Conservation (phyloP, 2,797 vertebrate species). For the Varecia variegata region DNA sequence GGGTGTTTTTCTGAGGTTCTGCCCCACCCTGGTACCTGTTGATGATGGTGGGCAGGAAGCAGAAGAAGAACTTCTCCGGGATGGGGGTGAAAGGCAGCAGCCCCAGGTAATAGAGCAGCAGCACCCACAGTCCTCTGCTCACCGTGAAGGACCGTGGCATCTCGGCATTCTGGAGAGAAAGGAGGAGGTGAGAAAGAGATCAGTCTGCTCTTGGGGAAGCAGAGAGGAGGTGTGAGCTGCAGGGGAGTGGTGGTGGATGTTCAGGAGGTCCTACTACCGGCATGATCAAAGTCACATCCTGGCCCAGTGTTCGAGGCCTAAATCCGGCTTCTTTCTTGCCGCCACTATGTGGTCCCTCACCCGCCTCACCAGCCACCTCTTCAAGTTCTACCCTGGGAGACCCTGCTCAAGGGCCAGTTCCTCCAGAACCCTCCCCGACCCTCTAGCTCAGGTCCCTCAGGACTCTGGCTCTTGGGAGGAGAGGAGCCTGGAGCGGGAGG, state of each 20-base stretch:
- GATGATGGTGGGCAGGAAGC: constrained; percentile 80
- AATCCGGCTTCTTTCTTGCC: too few relatives aligned
- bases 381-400: neutral
- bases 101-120: constrained; percentile 79
- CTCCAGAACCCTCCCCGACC: neutral
- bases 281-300: neutral
- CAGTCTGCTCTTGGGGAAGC: neutral
- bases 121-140: constrained; percentile 16
- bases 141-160: constrained; percentile 78
- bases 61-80: constrained; percentile 74
- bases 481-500: too few relatives aligned
- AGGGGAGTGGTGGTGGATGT: neutral
- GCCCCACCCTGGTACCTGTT: constrained; percentile 66
- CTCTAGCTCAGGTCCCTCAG: neutral
- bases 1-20: neutral
- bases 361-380: neutral
- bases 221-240: neutral
- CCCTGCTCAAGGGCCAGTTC: neutral
- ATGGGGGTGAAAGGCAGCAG: constrained; percentile 77
- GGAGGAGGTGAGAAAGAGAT: neutral
- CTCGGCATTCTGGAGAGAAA: constrained; percentile 72
- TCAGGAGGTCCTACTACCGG: neutral
- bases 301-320: neutral
- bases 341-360: neutral
- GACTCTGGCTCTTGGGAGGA: neutral